Conservation (phyloP, 2,797 vertebrate species). For the Tangara arthus region DNA sequence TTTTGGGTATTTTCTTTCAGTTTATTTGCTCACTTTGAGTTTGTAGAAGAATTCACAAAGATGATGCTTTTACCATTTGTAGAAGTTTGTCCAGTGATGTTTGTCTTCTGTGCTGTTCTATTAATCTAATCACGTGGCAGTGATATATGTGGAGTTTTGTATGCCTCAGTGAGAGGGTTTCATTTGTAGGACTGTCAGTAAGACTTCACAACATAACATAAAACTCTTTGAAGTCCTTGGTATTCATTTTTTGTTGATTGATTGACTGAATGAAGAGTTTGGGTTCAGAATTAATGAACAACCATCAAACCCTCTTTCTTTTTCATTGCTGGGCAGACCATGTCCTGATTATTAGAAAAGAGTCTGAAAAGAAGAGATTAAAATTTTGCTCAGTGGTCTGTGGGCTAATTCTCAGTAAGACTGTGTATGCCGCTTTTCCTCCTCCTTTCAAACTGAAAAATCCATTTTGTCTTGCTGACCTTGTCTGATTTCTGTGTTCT, state of each 20-base stretch:
- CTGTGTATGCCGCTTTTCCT: neutral
- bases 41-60: neutral
- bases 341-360: neutral
- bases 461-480: neutral
- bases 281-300: neutral
- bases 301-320: neutral
- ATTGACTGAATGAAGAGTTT: neutral
- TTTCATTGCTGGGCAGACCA: neutral
- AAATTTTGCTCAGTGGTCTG: neutral
- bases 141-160: neutral
- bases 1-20: neutral
- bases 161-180: neutral
- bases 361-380: neutral
- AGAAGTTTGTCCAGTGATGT: neutral
- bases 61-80: neutral
- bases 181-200: neutral
- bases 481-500: neutral
- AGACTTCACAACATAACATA: neutral
- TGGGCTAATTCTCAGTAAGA: neutral
- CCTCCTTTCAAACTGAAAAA: neutral
- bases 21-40: neutral
- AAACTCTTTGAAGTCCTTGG: neutral
- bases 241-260: neutral
- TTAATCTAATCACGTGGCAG: neutral
- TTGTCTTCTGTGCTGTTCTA: neutral